A percentile compares a stretch with the other conserved stretches of the same genome.
These are phyloP conservation scores for Pollachius pollachius DNA, from an alignment of 2,113 vertebrate genomes.

Conservation along the genomic window DNA sequence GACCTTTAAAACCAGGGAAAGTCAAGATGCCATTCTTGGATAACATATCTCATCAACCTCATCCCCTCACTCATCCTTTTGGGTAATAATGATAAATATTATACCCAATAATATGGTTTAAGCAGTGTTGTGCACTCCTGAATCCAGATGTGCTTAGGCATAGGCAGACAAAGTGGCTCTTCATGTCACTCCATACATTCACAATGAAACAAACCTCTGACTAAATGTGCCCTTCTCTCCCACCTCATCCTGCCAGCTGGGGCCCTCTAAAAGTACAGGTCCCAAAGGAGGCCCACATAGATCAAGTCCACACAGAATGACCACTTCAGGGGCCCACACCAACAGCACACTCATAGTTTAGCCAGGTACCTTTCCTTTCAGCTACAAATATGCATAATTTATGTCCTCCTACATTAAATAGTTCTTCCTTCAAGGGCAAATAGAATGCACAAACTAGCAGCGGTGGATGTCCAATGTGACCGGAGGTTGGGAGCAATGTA, in stretches of 20 bases:
- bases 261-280: neutral
- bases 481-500: no score
- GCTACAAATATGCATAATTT: no score
- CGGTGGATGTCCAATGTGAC: no score
- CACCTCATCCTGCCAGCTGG: neutral
- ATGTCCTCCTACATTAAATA: no score
- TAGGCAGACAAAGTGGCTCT: constrained; percentile 24
- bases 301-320: neutral
- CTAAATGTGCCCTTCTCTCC: neutral
- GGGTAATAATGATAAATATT: no score
- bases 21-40: neutral
- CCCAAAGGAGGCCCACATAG: neutral
- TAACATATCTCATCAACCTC: neutral
- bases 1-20: neutral
- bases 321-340: neutral
- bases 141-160: constrained; percentile 27
- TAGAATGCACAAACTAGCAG: no score
- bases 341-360: neutral
- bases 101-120: no score
- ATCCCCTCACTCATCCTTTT: no score
- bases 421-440: no score
- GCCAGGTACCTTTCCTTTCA: no score
- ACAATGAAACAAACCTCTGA: constrained; percentile 7
- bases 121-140: no score
- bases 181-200: constrained; percentile 30